Evolutionary conservation across 2,113 vertebrate species (phyloP).

Genomic region (Ivindomyrus marchei): DNA sequence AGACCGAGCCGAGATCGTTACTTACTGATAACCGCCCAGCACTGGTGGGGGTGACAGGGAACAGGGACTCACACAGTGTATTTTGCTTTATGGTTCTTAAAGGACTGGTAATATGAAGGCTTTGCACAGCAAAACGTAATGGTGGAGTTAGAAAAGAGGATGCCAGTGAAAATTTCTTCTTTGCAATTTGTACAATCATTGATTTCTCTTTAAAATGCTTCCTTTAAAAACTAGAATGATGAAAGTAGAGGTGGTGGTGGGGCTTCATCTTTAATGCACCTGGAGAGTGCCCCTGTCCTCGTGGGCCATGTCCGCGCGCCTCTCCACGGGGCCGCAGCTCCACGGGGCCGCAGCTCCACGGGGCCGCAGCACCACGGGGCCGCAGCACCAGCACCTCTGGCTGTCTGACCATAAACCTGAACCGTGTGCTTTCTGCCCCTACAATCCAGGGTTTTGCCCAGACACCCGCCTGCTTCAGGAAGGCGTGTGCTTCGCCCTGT

Average conservation of each 20-base stretch:
- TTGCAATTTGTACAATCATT: background rate
- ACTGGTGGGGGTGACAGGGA: too few species aligned
- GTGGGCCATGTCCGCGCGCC: too few species aligned
- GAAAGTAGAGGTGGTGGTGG: background rate
- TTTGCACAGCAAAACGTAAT: background rate
- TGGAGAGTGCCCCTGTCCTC: background rate
- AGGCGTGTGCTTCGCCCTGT: background rate
- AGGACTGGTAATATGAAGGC: background rate
- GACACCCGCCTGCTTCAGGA: background rate
- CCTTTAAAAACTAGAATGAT: background rate
- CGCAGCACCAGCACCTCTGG: background rate
- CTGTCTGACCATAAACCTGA: background rate
- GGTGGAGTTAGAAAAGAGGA: background rate
- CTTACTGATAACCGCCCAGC: background rate
- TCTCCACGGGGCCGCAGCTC: background rate
- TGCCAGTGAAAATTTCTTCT: background rate
- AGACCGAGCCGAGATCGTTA: background rate
- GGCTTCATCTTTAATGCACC: background rate
- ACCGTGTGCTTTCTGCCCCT: background rate
- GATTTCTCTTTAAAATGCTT: background rate
- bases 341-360: background rate
- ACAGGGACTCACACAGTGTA: background rate
- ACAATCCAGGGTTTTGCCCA: background rate
- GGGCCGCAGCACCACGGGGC: background rate
- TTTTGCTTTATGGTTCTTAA: constrained; percentile 3